Conservation (phyloP, 2,113 vertebrate genomes). For the Gnathonemus longibarbis region DNA sequence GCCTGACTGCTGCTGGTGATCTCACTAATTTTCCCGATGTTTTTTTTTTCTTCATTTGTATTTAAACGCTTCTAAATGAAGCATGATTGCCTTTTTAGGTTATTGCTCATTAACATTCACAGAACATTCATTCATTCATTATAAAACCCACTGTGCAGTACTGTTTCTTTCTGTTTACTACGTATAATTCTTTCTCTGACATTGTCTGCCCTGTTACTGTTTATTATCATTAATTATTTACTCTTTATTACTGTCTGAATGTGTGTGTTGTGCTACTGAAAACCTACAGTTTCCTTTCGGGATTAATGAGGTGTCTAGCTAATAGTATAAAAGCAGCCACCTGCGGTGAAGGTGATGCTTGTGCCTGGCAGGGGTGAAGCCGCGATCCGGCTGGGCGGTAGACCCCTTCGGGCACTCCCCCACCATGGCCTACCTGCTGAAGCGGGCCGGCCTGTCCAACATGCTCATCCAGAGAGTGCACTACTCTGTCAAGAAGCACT, state of each 20-base stretch:
- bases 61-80: neutral
- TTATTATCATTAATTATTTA: neutral
- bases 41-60: neutral
- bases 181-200: neutral
- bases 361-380: constrained; percentile 75
- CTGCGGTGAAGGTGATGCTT: neutral
- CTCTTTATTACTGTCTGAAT: neutral
- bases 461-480: constrained; percentile 88
- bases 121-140: neutral
- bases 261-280: neutral
- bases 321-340: neutral
- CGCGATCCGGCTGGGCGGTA: constrained; percentile 73
- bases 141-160: neutral
- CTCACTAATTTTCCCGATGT: neutral
- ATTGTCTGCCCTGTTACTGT: neutral
- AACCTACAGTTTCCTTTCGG: neutral
- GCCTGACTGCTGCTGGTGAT: neutral
- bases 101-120: neutral
- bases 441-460: constrained; percentile 71
- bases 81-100: neutral
- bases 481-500: constrained; percentile 85
- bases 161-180: neutral
- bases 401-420: constrained; percentile 89
- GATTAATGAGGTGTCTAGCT: neutral
- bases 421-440: constrained; percentile 85